A percentile compares a stretch with the other conserved stretches of the same genome.
Evolutionary conservation across 53 echinoderm and acorn worm species (phyloP).

Genomic region (Pentamera pediparva): DNA sequence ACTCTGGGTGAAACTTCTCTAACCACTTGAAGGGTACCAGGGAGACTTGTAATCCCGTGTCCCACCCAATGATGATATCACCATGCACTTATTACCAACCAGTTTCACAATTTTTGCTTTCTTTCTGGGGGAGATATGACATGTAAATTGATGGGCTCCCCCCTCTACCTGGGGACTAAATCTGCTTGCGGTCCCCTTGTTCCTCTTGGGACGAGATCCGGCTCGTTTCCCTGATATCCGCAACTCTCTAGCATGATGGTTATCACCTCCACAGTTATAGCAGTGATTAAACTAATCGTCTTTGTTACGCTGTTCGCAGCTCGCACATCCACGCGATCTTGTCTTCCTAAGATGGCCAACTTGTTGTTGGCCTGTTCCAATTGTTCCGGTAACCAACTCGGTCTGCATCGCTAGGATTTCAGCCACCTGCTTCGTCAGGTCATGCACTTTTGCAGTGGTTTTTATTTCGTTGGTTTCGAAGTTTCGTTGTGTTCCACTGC

Average conservation of each 20-base stretch:
- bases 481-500: background rate
- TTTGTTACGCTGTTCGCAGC: too few relatives aligned
- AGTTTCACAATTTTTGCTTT: background rate
- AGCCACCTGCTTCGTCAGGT: background rate
- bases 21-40: slow-evolving; percentile 4
- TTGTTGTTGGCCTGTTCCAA: background rate
- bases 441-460: background rate
- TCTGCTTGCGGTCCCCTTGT: too few relatives aligned
- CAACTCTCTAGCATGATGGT: background rate
- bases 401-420: background rate
- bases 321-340: background rate
- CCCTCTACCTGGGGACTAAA: background rate
- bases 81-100: slow-evolving; percentile 3
- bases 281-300: background rate
- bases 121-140: slow-evolving; percentile 1
- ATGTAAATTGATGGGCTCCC: too few relatives aligned
- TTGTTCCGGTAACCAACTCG: background rate
- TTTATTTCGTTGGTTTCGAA: background rate
- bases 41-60: slow-evolving; percentile 18
- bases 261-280: background rate
- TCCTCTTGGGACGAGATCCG: too few relatives aligned
- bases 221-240: too few relatives aligned
- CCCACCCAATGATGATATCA: background rate
- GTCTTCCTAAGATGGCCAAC: background rate
- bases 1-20: background rate